These are phyloP conservation scores for Tenthredo scrophulariae DNA, from an alignment of 2,888 invertebrate genomes.

Conservation along the genomic window DNA sequence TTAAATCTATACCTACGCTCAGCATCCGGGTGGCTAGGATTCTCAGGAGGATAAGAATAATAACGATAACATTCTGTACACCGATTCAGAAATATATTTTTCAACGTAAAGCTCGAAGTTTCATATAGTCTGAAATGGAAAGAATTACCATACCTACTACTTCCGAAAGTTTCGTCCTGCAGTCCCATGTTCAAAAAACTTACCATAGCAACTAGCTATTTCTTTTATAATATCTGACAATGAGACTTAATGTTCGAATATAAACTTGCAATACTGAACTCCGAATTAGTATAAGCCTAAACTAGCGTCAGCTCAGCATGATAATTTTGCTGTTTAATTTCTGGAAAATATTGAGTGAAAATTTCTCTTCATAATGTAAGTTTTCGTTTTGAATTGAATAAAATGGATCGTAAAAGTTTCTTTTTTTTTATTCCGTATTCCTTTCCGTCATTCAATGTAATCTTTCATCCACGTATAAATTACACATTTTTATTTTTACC, in stretches of 20 bases:
- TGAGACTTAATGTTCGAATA: neutral
- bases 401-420: neutral
- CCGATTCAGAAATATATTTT: neutral
- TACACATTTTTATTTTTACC: constrained; percentile 6
- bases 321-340: neutral
- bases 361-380: neutral
- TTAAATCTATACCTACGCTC: neutral
- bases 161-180: neutral
- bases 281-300: too few species aligned
- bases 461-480: constrained; percentile 7
- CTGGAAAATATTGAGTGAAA: neutral
- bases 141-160: neutral
- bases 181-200: neutral
- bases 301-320: neutral
- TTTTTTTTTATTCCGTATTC: neutral
- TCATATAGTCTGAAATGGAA: neutral
- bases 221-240: neutral
- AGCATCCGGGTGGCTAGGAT: neutral
- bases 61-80: neutral
- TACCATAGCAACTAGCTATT: neutral
- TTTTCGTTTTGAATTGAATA: neutral
- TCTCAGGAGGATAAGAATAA: too few species aligned
- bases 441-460: neutral
- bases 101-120: neutral
- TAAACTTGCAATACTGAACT: neutral